Percentiles rank a stretch among this genome's conserved stretches.
Conservation (phyloP, 1,140 invertebrate genomes). For the Vanessa atalanta region DNA sequence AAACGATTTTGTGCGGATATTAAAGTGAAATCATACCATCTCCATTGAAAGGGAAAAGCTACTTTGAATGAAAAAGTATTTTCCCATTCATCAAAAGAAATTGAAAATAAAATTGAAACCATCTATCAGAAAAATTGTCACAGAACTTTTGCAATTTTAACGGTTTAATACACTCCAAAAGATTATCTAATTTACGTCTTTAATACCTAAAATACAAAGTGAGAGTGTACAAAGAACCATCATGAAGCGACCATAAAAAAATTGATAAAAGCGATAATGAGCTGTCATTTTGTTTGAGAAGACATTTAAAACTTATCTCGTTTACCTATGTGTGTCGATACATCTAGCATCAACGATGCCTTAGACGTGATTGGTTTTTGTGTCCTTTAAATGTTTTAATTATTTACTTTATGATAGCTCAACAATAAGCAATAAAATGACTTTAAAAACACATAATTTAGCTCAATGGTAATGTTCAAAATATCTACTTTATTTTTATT, state of each 20-base stretch:
- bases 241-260: neutral
- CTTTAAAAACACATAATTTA: too few relatives aligned
- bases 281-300: neutral
- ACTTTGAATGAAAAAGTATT: slow-evolving; percentile 10
- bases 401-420: too few relatives aligned
- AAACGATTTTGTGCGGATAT: slow-evolving; percentile 6
- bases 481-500: too few relatives aligned
- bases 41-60: slow-evolving; percentile 12
- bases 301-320: neutral
- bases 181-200: neutral
- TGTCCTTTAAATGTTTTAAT: too few relatives aligned
- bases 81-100: slow-evolving; percentile 6
- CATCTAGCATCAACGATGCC: slow-evolving; percentile 19
- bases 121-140: neutral
- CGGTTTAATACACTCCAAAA: neutral
- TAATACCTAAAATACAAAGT: too few relatives aligned
- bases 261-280: neutral
- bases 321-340: slow-evolving; percentile 15
- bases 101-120: slow-evolving; percentile 15
- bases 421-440: too few relatives aligned
- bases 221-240: neutral
- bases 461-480: too few relatives aligned
- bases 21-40: slow-evolving; percentile 11
- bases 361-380: neutral
- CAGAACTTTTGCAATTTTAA: neutral